Percentiles rank a stretch among this genome's conserved stretches.
These are phyloP conservation scores for Danaus plexippus DNA, from an alignment of 1,140 invertebrate genomes.

Conservation along the genomic window DNA sequence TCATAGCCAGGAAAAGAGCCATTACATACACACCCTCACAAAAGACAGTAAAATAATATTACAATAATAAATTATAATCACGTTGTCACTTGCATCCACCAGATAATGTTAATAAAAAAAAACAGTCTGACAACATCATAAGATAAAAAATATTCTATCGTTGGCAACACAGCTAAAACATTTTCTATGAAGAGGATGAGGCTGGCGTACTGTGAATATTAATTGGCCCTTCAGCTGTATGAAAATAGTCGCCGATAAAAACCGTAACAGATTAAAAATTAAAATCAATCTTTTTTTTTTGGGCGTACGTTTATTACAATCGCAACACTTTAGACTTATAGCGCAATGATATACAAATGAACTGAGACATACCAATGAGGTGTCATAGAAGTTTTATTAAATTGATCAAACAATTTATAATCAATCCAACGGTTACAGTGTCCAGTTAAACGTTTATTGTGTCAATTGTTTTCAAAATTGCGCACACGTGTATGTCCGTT, in stretches of 20 bases:
- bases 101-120: constrained; percentile 23
- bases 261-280: constrained; percentile 7
- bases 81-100: constrained; percentile 9
- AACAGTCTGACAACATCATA: constrained; percentile 11
- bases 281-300: too few relatives aligned
- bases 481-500: too few relatives aligned
- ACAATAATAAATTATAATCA: constrained; percentile 14
- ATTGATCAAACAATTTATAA: too few relatives aligned
- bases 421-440: too few relatives aligned
- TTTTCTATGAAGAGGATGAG: constrained; percentile 8
- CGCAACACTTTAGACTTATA: too few relatives aligned
- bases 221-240: constrained; percentile 6
- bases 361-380: constrained; percentile 38
- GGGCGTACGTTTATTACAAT: too few relatives aligned
- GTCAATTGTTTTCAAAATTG: too few relatives aligned
- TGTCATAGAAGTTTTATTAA: constrained; percentile 1
- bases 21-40: constrained; percentile 18
- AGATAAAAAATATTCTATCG: constrained; percentile 17
- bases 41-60: constrained; percentile 16
- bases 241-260: constrained; percentile 2
- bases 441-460: too few relatives aligned
- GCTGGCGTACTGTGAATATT: constrained; percentile 5
- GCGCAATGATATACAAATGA: too few relatives aligned
- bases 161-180: constrained; percentile 7
- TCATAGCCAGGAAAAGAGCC: constrained; percentile 19